A percentile compares a stretch with the other conserved stretches of the same genome.
phyloP scores from a whole-genome alignment of 92 coral and sea anemone genomes.

The Actinernus sp. region DNA sequence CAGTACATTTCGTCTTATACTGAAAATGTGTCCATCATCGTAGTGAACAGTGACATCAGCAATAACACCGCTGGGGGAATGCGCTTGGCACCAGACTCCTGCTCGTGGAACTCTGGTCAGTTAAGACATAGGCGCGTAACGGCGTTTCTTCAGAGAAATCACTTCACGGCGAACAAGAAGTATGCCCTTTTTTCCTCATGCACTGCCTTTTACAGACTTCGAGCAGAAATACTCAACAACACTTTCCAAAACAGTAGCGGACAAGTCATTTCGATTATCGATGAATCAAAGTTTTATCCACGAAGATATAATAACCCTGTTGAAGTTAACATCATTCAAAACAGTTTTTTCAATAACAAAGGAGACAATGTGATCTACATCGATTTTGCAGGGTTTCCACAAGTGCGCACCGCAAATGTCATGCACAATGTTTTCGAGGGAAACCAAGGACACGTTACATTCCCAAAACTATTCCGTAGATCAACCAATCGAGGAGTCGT shows the following conservation, averaged over 20 bases:
- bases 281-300: background rate
- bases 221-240: conserved; percentile 40
- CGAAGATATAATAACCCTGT: conserved; percentile 15
- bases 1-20: conserved; percentile 9
- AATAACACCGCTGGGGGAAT: conserved; percentile 58
- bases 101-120: conserved; percentile 1
- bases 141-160: conserved; percentile 11
- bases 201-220: conserved; percentile 13
- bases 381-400: conserved; percentile 32
- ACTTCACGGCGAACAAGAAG: conserved; percentile 29
- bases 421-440: conserved; percentile 32
- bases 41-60: conserved; percentile 21
- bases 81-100: conserved; percentile 28
- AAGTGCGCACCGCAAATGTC: conserved; percentile 22
- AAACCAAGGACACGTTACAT: conserved; percentile 14
- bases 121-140: conserved; percentile 14
- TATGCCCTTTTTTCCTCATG: conserved; percentile 32
- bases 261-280: conserved; percentile 21
- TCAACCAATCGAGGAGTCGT: conserved; percentile 32
- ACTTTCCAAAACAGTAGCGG: conserved; percentile 47
- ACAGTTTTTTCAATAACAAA: conserved; percentile 40
- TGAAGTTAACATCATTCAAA: conserved; percentile 20
- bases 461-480: conserved; percentile 43
- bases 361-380: conserved; percentile 50
- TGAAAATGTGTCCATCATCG: conserved; percentile 31